Percentiles rank a stretch among this genome's conserved stretches.
phyloP scores from a whole-genome alignment of 2,113 vertebrate species.

The Electrona antarctica region DNA sequence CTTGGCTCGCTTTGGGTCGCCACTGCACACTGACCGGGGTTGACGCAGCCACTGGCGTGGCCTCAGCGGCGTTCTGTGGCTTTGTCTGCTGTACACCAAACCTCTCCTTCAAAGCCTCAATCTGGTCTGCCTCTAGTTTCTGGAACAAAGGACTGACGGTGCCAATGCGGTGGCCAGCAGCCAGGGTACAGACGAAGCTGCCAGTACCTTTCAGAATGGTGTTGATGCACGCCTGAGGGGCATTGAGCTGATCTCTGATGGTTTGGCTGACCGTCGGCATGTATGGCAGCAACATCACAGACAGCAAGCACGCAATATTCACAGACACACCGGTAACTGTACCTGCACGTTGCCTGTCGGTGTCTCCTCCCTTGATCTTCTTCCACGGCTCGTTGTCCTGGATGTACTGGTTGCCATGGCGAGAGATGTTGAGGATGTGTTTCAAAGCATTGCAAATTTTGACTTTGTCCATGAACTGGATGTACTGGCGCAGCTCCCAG shows the following conservation, averaged over 20 bases:
- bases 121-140: conserved; percentile 90
- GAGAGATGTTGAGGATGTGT: conserved; percentile 91
- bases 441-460: conserved; percentile 91
- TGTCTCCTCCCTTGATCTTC: conserved; percentile 86
- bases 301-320: conserved; percentile 87
- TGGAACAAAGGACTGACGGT: conserved; percentile 93
- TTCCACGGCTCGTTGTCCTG: conserved; percentile 97
- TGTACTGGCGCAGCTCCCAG: conserved; percentile 88
- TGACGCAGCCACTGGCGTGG: conserved; percentile 42
- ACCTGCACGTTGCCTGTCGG: conserved; percentile 87
- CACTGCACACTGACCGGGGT: conserved; percentile 24
- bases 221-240: conserved; percentile 62
- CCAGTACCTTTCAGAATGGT: conserved; percentile 72
- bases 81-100: conserved; percentile 84
- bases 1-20: conserved; percentile 75
- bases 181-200: conserved; percentile 82
- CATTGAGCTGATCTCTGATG: conserved; percentile 87
- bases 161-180: conserved; percentile 86
- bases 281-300: conserved; percentile 87
- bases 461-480: conserved; percentile 90
- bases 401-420: conserved; percentile 96
- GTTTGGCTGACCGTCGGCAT: conserved; percentile 86
- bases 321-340: conserved; percentile 90
- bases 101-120: conserved; percentile 85
- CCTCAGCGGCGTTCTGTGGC: conserved; percentile 17